Evolutionary conservation across 37 sponge, comb jelly and placozoan species (phyloP).

Genomic region (Spongilla lacustris): DNA sequence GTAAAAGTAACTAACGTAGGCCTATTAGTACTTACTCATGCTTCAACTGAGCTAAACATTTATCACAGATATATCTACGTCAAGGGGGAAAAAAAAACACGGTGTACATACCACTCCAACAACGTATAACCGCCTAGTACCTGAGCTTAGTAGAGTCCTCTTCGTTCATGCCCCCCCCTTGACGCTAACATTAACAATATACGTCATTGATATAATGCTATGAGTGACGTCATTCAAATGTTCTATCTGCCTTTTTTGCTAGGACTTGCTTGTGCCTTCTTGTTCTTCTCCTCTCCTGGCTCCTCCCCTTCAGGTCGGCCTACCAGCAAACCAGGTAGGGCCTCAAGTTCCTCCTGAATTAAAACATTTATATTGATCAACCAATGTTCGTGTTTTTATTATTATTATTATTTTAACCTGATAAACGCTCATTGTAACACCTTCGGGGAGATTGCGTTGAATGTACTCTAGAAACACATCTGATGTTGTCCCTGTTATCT

Average conservation of each 20-base stretch:
- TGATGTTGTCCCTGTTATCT: slow-evolving; percentile 91
- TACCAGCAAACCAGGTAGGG: slow-evolving; percentile 24
- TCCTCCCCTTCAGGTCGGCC: slow-evolving; percentile 26
- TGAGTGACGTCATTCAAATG: not conserved
- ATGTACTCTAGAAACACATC: slow-evolving; percentile 92
- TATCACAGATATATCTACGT: not conserved
- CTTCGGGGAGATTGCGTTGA: slow-evolving; percentile 90
- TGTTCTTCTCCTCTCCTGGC: not conserved
- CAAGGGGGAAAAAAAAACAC: not conserved
- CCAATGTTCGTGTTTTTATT: not conserved
- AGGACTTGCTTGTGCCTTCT: not conserved
- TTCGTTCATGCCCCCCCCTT: not conserved
- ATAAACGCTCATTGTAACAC: slow-evolving; percentile 83
- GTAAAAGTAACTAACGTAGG: not conserved
- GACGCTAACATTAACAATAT: not conserved
- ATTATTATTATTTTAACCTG: slow-evolving; percentile 46
- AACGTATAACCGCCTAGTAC: not conserved
- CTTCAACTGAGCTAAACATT: not conserved
- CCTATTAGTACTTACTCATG: not conserved
- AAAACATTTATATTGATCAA: not conserved
- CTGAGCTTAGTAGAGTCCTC: not conserved
- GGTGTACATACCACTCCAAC: not conserved
- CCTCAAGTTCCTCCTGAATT: slow-evolving; percentile 28
- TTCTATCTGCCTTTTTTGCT: not conserved
- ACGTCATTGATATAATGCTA: not conserved